Evolutionary conservation across 2,113 vertebrate genomes (phyloP), one percentile per base, ranked within the genome.

Genomic region (Diadophis punctatus): DNA sequence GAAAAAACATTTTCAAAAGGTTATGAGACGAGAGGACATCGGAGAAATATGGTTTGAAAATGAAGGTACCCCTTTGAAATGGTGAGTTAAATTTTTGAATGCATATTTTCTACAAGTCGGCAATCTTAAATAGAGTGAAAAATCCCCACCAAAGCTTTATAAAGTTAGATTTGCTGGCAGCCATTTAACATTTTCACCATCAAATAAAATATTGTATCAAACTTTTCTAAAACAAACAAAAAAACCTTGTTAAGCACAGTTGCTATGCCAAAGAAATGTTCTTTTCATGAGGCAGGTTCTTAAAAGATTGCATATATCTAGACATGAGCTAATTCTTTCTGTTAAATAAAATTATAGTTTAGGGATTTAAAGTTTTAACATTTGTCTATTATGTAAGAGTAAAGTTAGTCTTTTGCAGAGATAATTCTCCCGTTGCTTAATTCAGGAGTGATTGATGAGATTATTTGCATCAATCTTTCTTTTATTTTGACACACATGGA

Each of bases 1-100:
- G 96, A 99, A 99, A 97, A 99, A 99, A 94, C 99, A 99, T 96
- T 99, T 99, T 97, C 98, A 98, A 95, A 99, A 99, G 97, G 98
- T 98, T 94, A 98, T 99, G 98, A 99, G 97, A 96, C 97, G 98
- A 86, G 99, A 99, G 89, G 99, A 99, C 87, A 98, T 98, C 93
- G 98, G 98, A 96, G 99, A 99, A 97, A 99, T 99, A 98, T 99
- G 99, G 99, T 99, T 99, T 94, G 99, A 99, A 96, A 99, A 99
- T 10, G 99, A 99, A 98, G 99, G 99, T 87, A 99, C 98, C 86
- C 98, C 99, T 11, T 97, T 99, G 91, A 99, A 99, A 98, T 99
- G 99, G 99, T 99, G 96, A 98, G 98, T 98, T 88, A 88, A 80
- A 39, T 39, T 88, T 16, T 55, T 88, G 34, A 58, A 39, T 88